phyloP scores from a whole-genome alignment of 1,140 invertebrate genomes.

The Heliconius nattereri region DNA sequence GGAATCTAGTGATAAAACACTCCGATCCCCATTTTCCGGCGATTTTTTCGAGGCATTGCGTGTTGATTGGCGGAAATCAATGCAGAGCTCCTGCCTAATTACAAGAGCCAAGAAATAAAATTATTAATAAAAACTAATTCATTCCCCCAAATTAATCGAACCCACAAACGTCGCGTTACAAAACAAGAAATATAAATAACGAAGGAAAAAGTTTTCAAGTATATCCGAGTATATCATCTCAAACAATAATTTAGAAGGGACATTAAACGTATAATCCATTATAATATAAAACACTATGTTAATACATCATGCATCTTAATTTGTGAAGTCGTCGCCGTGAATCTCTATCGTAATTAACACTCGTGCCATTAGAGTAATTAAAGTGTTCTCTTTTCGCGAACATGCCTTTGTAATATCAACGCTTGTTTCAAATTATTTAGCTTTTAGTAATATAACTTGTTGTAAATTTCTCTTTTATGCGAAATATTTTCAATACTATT shows the following conservation, averaged over 20 bases:
- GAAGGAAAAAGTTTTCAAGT: not conserved
- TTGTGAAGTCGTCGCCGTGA: slow-evolving; percentile 49
- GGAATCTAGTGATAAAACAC: too few species aligned
- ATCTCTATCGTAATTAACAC: slow-evolving; percentile 67
- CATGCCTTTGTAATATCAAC: slow-evolving; percentile 36
- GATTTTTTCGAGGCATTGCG: too few species aligned
- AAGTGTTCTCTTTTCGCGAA: slow-evolving; percentile 57
- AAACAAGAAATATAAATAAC: not conserved
- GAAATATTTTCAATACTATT: not conserved
- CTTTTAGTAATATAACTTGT: slow-evolving; percentile 10
- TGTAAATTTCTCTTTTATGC: not conserved
- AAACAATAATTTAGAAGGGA: slow-evolving; percentile 4
- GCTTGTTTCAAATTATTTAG: slow-evolving; percentile 26
- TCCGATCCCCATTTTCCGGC: too few species aligned
- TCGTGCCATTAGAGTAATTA: slow-evolving; percentile 70
- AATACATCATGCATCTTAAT: slow-evolving; percentile 51
- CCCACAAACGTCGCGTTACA: too few species aligned
- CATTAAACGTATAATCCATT: slow-evolving; percentile 9
- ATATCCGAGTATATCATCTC: too few species aligned
- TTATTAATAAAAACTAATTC: too few species aligned
- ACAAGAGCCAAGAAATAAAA: too few species aligned
- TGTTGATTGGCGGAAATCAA: too few species aligned
- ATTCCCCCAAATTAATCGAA: too few species aligned
- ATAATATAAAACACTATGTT: slow-evolving; percentile 31
- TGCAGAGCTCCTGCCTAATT: too few species aligned